Base-by-base conservation (phyloP, 2,888 invertebrate genomes). In the Cerceris ruficornis region DNA sequence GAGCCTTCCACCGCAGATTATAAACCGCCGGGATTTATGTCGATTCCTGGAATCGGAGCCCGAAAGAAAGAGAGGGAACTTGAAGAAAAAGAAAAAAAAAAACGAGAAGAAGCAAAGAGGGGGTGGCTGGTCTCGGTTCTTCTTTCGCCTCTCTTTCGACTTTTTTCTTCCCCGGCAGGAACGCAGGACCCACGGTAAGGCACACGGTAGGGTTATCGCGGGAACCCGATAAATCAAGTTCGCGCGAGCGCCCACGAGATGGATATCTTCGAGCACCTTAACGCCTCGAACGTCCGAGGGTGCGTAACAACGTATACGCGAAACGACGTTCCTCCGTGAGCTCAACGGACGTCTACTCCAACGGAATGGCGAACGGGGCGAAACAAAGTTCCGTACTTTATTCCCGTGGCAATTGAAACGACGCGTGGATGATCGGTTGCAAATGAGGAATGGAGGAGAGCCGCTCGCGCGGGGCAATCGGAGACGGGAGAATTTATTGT, bases 11-110 rank as follows among this genome's bases (percentile, higher is more conserved):
- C 82, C 87, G 81, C 86, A 90, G 90, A 90, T 91, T 90, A 89
- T 91, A 89, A 91, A 90, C 88, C 87, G 87, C 83, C 77, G 84
- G 88, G 88, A 89, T 89, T 90, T 90, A 90, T 88, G 90, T 89
- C 87, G 88, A 90, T 90, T 90, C 89, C 85, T 85, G 87, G 88
- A 89, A 90, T 88, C 88, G 85, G 81, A 82, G 79, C 84, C 85
- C 82, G 82, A 76, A 83, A 80, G 76, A 81, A 75, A 65, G 76
- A 64, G 70, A 39, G 68, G 57, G 57, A 58, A 58, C 60, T 9
- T 43, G 28, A 65, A 43, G 9, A 15, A 28, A 58, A 1, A 58
- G 4, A 4, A 28, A 28, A 28, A 28, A 1, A 28, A 28, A 4
- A 28, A 28, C 1, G 43, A 46, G 41, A 54, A 6, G 11, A 43